Evolutionary conservation across 2,113 vertebrate species (phyloP).

Genomic region (Calypte anna): DNA sequence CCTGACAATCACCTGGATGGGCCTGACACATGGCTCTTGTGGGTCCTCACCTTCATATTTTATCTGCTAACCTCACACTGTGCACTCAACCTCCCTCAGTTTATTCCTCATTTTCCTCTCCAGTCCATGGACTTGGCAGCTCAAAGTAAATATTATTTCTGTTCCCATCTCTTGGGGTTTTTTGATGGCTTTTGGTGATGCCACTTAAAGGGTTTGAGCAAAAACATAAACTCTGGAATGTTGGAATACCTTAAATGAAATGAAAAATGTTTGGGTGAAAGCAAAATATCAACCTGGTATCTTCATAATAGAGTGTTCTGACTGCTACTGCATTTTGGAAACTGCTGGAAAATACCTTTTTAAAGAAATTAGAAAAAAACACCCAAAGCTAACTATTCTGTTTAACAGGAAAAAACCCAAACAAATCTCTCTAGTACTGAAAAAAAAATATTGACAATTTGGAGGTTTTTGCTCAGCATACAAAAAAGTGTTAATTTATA

Average conservation of each 20-base stretch:
- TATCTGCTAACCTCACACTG: background rate
- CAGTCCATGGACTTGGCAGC: background rate
- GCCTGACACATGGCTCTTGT: background rate
- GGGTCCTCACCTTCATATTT: background rate
- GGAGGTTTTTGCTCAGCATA: background rate
- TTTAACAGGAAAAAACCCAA: background rate
- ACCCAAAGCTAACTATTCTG: background rate
- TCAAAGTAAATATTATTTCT: background rate
- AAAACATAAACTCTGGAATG: accelerated
- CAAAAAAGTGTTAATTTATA: background rate
- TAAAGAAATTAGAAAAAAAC: background rate
- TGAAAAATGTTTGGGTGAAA: background rate
- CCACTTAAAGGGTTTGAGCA: background rate
- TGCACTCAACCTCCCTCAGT: accelerated
- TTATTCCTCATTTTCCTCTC: background rate
- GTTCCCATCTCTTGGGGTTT: background rate
- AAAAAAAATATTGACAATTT: background rate
- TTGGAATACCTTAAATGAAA: background rate
- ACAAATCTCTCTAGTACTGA: background rate
- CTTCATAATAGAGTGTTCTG: background rate
- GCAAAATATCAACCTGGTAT: background rate
- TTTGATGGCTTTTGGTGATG: background rate
- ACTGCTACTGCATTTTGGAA: background rate
- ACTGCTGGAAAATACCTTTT: background rate
- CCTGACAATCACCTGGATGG: background rate